A percentile compares a stretch with the other conserved stretches of the same genome.
These are phyloP conservation scores for Laticauda laticaudata DNA, from an alignment of 2,113 vertebrate species.

Conservation along the genomic window DNA sequence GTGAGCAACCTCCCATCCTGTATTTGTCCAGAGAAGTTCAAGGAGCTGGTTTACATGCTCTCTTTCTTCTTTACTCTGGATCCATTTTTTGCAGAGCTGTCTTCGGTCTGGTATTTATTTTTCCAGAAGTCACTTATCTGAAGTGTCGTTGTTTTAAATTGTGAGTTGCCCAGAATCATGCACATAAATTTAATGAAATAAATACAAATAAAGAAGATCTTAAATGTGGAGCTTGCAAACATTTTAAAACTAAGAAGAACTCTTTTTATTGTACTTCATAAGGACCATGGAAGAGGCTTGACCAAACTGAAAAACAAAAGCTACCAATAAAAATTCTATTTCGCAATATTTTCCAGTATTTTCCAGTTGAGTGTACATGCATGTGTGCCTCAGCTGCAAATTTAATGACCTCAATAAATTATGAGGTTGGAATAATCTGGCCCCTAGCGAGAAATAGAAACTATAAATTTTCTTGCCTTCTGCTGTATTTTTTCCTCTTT, in stretches of 20 bases:
- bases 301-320: neutral
- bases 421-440: conserved; percentile 32
- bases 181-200: neutral
- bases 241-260: neutral
- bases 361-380: neutral
- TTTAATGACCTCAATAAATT: conserved; percentile 52
- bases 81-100: neutral
- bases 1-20: neutral
- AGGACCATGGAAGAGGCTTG: neutral
- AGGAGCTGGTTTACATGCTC: neutral
- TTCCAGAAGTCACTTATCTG: neutral
- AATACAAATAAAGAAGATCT: neutral
- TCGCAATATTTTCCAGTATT: neutral
- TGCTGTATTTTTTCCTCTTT: conserved; percentile 41
- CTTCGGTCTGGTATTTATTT: neutral
- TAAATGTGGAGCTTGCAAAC: neutral
- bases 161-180: neutral
- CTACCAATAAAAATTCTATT: neutral
- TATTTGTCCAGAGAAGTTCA: neutral
- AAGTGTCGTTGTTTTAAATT: neutral
- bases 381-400: neutral
- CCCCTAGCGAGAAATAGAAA: conserved; percentile 45
- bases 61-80: neutral
- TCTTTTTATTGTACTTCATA: neutral
- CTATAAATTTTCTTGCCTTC: conserved; percentile 16